Evolutionary conservation across 2,113 vertebrate species (phyloP), one percentile per base, ranked within the genome.

Genomic region (Polyodon spathula): DNA sequence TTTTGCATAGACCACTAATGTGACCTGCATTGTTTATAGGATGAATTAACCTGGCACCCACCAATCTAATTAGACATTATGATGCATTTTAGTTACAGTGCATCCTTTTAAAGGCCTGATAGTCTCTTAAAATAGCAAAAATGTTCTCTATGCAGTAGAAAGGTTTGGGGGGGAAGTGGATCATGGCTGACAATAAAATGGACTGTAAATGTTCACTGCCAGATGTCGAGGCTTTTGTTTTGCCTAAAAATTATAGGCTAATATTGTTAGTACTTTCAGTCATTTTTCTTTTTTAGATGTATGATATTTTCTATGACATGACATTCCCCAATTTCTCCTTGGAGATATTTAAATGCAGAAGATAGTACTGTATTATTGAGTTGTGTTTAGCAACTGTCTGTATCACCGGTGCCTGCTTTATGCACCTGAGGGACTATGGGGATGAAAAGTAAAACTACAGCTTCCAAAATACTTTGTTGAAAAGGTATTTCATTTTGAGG

Each of bases 1-100:
- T n/a, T 62, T 63, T 67, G 60, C 44, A 37, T 37, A 37, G 67
- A 72, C 65, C 67, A 66, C 67, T 69, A 67, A 72, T 67, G 46
- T 46, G 57, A 59, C 54, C 4, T 38, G 39, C 54, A 63, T 69
- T 72, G 71, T 72, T 58, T 58, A 17, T n/a, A 14, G 44, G 57
- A 57, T 67, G 67, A 69, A 67, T 69, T 65, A 59, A 60, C 54
- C 58, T 58, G 56, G 60, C 67, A 51, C 56, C 54, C 15, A 56
- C 41, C 63, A 48, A 63, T n/a, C n/a, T 48, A 46, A 64, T 66
- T 66, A 57, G 54, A 66, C 53, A 55, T 52, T 40, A 52, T 59
- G 57, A 48, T 59, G n/a, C 42, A 43, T 38, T 41, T 55, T 53
- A 40, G 15, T 38, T 53, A 5, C 27, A 43, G 37, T 9, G 8